Conservation (phyloP, 2,113 vertebrate species). For the Lasiurus borealis region DNA sequence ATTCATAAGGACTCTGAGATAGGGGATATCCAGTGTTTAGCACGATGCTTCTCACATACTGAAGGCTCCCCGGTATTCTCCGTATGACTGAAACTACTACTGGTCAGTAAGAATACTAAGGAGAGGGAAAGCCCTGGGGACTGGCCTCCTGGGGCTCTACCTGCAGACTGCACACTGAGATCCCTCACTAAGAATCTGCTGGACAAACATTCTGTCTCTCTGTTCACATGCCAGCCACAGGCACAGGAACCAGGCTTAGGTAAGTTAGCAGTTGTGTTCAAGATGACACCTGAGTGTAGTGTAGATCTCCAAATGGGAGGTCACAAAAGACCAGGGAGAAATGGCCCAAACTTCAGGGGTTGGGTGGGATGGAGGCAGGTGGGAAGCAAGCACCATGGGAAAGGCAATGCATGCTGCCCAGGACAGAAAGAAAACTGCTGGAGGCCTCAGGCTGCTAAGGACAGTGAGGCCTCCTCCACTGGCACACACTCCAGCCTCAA, state of each 20-base stretch:
- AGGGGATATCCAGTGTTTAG: not conserved
- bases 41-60: not conserved
- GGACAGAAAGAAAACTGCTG: not conserved
- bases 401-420: rapidly evolving
- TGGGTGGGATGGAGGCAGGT: not conserved
- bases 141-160: rapidly evolving
- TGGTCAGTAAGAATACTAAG: not conserved
- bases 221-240: not conserved
- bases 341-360: not conserved
- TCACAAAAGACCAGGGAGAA: not conserved
- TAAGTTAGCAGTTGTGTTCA: not conserved
- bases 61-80: not conserved
- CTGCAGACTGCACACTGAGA: not conserved
- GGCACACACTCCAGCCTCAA: not conserved
- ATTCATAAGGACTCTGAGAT: not conserved
- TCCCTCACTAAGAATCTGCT: not conserved
- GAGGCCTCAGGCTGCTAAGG: not conserved
- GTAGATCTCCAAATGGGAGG: not conserved
- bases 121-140: not conserved
- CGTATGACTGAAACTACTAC: not conserved
- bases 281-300: not conserved
- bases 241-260: not conserved
- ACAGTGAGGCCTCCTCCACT: not conserved
- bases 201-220: not conserved
- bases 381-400: rapidly evolving